Conservation (phyloP, 1,140 invertebrate genomes). For the Reticulitermes speratus region DNA sequence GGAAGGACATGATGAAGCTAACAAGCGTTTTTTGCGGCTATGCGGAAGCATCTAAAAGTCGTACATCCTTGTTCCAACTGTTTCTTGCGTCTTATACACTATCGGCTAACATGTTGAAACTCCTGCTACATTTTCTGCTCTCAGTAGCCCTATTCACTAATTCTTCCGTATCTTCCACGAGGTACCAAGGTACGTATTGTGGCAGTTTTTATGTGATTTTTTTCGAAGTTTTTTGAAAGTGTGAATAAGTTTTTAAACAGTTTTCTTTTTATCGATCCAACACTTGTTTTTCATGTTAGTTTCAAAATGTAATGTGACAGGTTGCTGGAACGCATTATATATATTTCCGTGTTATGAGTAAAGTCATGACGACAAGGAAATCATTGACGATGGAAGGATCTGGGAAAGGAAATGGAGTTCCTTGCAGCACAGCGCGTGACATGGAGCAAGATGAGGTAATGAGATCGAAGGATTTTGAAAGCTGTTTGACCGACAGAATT, state of each 20-base stretch:
- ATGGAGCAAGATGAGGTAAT: conserved; percentile 61
- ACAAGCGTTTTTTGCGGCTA: too few relatives aligned
- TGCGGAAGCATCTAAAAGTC: too few relatives aligned
- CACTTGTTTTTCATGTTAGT: background rate
- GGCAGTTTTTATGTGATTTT: background rate
- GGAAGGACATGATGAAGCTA: too few relatives aligned
- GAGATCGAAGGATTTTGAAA: background rate
- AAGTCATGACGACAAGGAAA: background rate
- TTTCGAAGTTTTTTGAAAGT: too few relatives aligned
- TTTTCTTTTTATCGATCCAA: background rate
- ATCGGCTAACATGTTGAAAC: too few relatives aligned
- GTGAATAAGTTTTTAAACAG: background rate
- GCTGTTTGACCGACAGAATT: background rate
- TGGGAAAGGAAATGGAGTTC: conserved; percentile 27
- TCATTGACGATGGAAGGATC: too few relatives aligned
- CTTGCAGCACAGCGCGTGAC: conserved; percentile 54
- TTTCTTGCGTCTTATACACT: too few relatives aligned
- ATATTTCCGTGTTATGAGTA: background rate
- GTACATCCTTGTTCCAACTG: too few relatives aligned
- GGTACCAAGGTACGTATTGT: too few relatives aligned
- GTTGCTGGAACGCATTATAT: background rate
- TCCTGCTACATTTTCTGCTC: too few relatives aligned
- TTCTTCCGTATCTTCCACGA: too few relatives aligned
- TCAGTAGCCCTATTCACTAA: too few relatives aligned
- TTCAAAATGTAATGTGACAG: background rate